These are phyloP conservation scores for Crypturellus tataupa DNA, from an alignment of 2,797 vertebrate genomes.

Conservation along the genomic window DNA sequence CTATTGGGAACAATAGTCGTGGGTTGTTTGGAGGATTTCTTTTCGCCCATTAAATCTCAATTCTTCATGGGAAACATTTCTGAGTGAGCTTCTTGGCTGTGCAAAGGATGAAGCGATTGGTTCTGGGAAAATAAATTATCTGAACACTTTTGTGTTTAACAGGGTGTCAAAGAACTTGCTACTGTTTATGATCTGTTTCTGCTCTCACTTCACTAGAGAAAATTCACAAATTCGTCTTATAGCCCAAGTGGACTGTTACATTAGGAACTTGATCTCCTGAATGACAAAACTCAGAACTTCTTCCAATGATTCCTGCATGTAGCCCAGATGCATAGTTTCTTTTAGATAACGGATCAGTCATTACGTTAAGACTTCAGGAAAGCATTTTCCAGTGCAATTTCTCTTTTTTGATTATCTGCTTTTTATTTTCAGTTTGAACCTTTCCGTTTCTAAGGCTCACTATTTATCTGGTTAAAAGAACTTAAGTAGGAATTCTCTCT, in stretches of 20 bases:
- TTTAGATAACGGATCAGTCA: background rate
- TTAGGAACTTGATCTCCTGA: background rate
- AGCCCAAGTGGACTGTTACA: background rate
- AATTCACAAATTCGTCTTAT: background rate
- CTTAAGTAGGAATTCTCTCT: background rate
- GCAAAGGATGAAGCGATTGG: background rate
- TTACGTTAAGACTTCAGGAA: background rate
- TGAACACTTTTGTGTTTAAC: background rate
- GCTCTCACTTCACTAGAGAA: background rate
- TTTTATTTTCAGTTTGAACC: background rate
- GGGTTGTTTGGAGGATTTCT: background rate
- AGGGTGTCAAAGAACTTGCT: background rate
- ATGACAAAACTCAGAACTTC: background rate
- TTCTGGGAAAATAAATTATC: conserved; percentile 2
- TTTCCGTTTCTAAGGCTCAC: background rate
- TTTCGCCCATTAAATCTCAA: background rate
- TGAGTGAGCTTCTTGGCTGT: background rate
- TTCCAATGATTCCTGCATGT: background rate
- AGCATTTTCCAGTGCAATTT: background rate
- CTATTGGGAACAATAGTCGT: background rate
- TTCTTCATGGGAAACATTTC: background rate
- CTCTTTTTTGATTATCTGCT: background rate
- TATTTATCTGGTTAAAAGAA: background rate
- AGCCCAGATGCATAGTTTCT: background rate
- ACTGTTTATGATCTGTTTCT: background rate